phyloP scores from a whole-genome alignment of 2,888 invertebrate species.

The Nomada fabriciana region DNA sequence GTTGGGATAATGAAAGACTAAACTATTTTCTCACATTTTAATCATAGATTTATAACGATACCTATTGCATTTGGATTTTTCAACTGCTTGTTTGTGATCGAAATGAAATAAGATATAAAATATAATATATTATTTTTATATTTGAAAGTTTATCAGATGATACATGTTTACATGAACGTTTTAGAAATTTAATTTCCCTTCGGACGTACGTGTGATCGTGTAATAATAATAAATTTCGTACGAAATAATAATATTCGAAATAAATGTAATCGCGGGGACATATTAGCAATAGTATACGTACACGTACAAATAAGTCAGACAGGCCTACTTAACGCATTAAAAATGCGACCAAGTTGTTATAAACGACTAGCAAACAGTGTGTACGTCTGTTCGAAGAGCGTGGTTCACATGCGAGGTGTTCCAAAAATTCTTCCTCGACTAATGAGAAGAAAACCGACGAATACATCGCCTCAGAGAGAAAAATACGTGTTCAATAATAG shows the following conservation, averaged over 20 bases:
- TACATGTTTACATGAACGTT: no score
- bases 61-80: no score
- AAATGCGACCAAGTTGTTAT: constrained; percentile 14
- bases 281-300: constrained; percentile 36
- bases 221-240: no score
- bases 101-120: no score
- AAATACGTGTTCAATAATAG: constrained; percentile 72
- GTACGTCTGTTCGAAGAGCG: background rate
- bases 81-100: no score
- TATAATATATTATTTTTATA: no score
- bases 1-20: no score
- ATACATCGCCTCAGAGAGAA: constrained; percentile 69
- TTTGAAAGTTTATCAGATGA: no score
- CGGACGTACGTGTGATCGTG: no score
- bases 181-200: no score
- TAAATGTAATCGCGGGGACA: constrained; percentile 8
- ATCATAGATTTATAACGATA: no score
- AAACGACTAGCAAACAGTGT: background rate
- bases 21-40: no score
- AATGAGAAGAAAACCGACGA: constrained; percentile 19
- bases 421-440: constrained; percentile 28
- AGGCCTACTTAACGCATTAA: constrained; percentile 49
- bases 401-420: constrained; percentile 10
- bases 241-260: background rate
- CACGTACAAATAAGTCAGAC: constrained; percentile 33